phyloP scores from a whole-genome alignment of 2,113 vertebrate species.

The Chrysochloris asiatica region DNA sequence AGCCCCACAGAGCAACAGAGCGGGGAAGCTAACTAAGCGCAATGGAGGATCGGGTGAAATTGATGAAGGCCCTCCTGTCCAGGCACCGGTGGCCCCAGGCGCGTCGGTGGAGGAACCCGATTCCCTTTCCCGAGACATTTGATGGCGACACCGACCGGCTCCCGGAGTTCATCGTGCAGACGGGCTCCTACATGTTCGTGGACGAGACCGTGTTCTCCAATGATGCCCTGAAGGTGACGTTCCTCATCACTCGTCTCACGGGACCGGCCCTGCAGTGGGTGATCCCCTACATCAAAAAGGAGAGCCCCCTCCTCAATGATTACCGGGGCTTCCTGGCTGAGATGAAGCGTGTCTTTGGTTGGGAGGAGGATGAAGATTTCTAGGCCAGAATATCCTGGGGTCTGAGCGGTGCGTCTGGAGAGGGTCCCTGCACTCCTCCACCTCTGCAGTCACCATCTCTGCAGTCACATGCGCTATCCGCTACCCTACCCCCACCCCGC shows the following conservation, averaged over 20 bases:
- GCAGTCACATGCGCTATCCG: too few species aligned
- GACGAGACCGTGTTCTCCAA: constrained; percentile 59
- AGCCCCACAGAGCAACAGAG: fast-evolving
- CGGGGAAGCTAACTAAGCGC: background rate
- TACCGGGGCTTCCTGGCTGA: constrained; percentile 43
- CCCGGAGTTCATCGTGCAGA: constrained; percentile 76
- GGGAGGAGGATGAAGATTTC: constrained; percentile 44
- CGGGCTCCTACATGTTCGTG: constrained; percentile 71
- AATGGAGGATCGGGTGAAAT: constrained; percentile 37
- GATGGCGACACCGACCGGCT: constrained; percentile 69
- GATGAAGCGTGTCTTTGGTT: constrained; percentile 48
- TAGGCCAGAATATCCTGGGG: background rate
- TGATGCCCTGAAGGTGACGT: constrained; percentile 70
- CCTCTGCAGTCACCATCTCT: too few species aligned
- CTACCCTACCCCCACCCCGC: background rate
- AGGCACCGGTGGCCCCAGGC: background rate
- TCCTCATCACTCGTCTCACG: constrained; percentile 73
- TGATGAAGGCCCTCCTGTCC: constrained; percentile 30
- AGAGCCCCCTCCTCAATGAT: constrained; percentile 52
- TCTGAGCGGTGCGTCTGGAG: background rate
- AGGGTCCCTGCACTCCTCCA: too few species aligned
- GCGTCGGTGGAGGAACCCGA: constrained; percentile 27
- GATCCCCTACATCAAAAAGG: constrained; percentile 54
- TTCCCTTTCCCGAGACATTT: constrained; percentile 59
- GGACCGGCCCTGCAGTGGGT: constrained; percentile 72